Evolutionary conservation across 2,888 invertebrate species (phyloP).

Genomic region (Gymnocheta viridis): DNA sequence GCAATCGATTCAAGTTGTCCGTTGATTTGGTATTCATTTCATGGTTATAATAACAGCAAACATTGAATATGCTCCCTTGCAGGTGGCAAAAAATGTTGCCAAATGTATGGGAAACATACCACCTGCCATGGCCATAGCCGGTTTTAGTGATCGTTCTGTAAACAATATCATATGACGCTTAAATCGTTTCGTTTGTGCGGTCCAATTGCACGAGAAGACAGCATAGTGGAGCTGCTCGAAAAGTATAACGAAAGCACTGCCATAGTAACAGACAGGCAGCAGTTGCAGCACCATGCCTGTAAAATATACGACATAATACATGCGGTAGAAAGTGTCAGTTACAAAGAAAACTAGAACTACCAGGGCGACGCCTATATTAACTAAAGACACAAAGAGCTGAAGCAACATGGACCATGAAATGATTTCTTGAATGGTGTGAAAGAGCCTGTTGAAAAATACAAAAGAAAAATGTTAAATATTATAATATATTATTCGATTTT

Average conservation of each 20-base stretch:
- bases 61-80: constrained; percentile 57
- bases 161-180: constrained; percentile 58
- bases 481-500: too few relatives aligned
- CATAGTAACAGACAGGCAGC: constrained; percentile 60
- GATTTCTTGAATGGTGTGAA: constrained; percentile 20
- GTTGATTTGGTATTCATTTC: constrained; percentile 35
- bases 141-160: constrained; percentile 31
- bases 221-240: constrained; percentile 57
- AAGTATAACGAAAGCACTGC: constrained; percentile 40
- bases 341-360: constrained; percentile 38
- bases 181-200: constrained; percentile 39
- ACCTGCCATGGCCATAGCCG: constrained; percentile 32
- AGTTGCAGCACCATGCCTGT: constrained; percentile 44
- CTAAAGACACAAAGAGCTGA: constrained; percentile 37
- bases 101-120: constrained; percentile 62
- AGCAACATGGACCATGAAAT: constrained; percentile 53
- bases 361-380: constrained; percentile 32
- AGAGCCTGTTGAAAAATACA: constrained; percentile 13
- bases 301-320: constrained; percentile 41
- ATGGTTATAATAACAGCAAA: constrained; percentile 54
- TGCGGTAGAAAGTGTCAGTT: neutral
- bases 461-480: too few relatives aligned
- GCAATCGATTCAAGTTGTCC: neutral
- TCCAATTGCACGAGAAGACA: constrained; percentile 59
- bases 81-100: constrained; percentile 56